Evolutionary conservation across 2,113 vertebrate genomes (phyloP), one percentile per base, ranked within the genome.

Genomic region (Kobus ellipsiprymnus): DNA sequence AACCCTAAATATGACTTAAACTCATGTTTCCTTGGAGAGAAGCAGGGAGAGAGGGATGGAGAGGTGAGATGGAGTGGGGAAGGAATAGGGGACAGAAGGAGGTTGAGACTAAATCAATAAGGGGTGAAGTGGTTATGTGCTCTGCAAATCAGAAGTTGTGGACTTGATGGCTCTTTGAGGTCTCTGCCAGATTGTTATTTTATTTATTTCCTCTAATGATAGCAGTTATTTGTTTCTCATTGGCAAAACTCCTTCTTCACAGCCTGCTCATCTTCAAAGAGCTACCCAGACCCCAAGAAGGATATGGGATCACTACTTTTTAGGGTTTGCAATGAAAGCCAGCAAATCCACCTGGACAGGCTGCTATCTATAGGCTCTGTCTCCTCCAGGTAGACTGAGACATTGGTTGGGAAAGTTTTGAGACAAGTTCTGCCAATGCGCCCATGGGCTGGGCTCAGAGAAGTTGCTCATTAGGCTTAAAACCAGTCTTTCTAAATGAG

Each of bases 1-100:
- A 96, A 83, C 15, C 25, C 21, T 95, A 96, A 88, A 87, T 83
- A 74, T 23, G 67, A 71, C 10, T 94, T 91, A 91, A 88, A 95
- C 1, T 23, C n/a, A 89, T 36, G 7, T 89, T 94, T 96, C 50
- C 86, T 91, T 93, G 44, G 64, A 83, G 11, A 88, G 54, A 93
- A 33, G 50, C 33, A 82, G 80, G 48, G 33, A 82, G 19, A 82
- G 44, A 15, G 27, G 16, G 36, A 67, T 40, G 54, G 48, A 94
- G 2, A 29, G 36, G 57, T 19, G 13, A 44, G 50, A 60, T 57
- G 25, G 36, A 82, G 15, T 57, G 16, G 16, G 17, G 5, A 93
- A 11, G 33, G 29, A 67, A 15, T 46, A 7, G 54, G 55, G 27
- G 25, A 27, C 17, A 57, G 29, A 64, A 17, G 16, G 30, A 67